These are phyloP conservation scores for Dipodomys ordii DNA, from an alignment of 2,113 vertebrate species.

Conservation along the genomic window DNA sequence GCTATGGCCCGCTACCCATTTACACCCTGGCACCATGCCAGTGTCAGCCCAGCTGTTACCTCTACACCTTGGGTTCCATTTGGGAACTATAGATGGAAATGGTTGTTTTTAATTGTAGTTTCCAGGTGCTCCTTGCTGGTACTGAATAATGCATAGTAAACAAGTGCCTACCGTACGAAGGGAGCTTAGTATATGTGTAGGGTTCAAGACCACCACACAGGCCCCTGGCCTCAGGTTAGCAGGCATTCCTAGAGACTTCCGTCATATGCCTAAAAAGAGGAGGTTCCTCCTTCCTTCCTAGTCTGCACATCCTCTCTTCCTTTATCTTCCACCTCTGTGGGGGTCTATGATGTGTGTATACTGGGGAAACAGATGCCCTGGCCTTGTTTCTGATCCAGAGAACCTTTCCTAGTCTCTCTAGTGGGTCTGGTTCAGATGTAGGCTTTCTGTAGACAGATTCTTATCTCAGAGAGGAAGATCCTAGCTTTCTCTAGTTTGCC, in stretches of 20 bases:
- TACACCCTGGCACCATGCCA: background rate
- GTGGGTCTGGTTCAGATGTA: rapidly evolving
- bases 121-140: background rate
- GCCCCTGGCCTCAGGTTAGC: rapidly evolving
- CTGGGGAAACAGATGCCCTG: background rate
- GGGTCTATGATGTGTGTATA: rapidly evolving
- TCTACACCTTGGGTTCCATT: background rate
- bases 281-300: rapidly evolving
- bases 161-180: background rate
- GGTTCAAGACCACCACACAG: rapidly evolving
- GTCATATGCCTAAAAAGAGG: background rate
- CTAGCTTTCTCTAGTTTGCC: background rate
- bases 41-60: background rate
- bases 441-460: no score
- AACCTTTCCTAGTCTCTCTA: background rate
- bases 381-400: no score
- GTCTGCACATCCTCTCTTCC: rapidly evolving
- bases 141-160: background rate
- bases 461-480: background rate
- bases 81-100: background rate
- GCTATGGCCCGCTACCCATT: no score
- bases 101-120: background rate
- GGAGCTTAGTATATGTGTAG: background rate
- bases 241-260: background rate
- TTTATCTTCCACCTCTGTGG: background rate